Evolutionary conservation across 37 sponge, comb jelly and placozoan species (phyloP).

Genomic region (Chondrilla cf. caribensis): DNA sequence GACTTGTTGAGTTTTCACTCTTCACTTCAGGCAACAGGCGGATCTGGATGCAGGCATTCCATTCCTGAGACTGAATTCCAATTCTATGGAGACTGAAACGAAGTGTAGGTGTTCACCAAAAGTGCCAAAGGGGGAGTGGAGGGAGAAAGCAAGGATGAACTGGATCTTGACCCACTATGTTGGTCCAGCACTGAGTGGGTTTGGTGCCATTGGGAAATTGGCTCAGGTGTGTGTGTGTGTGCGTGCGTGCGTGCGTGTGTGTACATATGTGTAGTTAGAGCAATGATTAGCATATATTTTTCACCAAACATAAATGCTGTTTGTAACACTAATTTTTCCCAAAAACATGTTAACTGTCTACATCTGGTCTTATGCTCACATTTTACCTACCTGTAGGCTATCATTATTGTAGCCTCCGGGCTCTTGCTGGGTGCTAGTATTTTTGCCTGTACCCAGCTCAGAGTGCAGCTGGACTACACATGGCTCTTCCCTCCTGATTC

Average conservation of each 20-base stretch:
- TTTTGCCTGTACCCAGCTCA: constrained; percentile 23
- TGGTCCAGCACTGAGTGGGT: not conserved
- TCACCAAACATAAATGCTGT: too few species aligned
- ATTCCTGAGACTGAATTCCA: not conserved
- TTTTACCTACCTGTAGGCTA: not conserved
- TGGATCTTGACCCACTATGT: not conserved
- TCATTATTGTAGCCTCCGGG: constrained; percentile 24
- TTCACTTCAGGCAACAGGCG: not conserved
- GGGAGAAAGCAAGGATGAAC: not conserved
- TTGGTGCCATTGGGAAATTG: not conserved
- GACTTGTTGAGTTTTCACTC: too few species aligned
- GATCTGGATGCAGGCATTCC: constrained; percentile 7
- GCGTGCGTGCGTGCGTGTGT: not conserved
- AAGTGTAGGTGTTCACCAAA: too few species aligned
- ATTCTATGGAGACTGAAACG: not conserved
- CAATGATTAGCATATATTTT: too few species aligned
- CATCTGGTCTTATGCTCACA: too few species aligned
- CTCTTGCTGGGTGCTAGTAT: constrained; percentile 8
- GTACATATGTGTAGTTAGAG: not conserved
- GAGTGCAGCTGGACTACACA: constrained; percentile 8
- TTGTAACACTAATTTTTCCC: too few species aligned
- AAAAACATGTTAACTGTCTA: too few species aligned
- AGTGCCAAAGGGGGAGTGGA: not conserved
- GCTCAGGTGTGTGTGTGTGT: constrained; percentile 3
- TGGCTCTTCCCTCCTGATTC: constrained; percentile 40